Evolutionary conservation across 1,140 invertebrate species (phyloP), one percentile per base, ranked within the genome.

Genomic region (Caenorhabditis tropicalis): DNA sequence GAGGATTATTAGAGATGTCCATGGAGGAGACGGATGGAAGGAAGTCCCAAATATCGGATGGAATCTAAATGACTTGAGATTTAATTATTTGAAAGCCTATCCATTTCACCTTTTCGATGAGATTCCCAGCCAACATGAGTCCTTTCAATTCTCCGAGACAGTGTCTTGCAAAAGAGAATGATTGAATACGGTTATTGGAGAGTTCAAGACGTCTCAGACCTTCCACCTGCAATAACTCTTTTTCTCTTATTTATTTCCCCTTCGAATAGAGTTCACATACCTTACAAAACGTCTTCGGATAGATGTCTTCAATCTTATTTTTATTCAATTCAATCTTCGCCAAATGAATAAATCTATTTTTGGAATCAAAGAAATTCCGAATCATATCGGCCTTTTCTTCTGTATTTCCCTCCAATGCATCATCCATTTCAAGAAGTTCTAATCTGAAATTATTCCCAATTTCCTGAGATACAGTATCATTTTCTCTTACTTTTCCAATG

Each of bases 1-100:
- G 24, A 2, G 87, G 87, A 81, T 88, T 88, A 15, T 70, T 39
- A n/a, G 87, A 88, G 31, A 88, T 43, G 74, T 88, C 87, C 6
- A 88, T 29, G 16, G 16, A 48, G 33, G 80, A 85, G 19, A 88
- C 10, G 10, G 53, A 56, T 12, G 84, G 79, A 7, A 86, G 53
- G 49, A 49, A 43, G 16, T 88, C 85, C 70, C 81, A 88, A 29
- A 87, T 39, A 12, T 65, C 36, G 9, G 53, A 16, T 15, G 87
- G 84, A 24, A 88, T 48, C n/a, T 70, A 29, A 31, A 21, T 24
- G 39, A 88, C 9, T 81, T 56, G 1, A 1, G 48, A 16, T 27
- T 51, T 51, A 51, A 51, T 16, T 0, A n/a, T 65, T 49, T 39
- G n/a, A n/a, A n/a, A n/a, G n/a, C n/a, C n/a, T n/a, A n/a, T n/a